A percentile compares a stretch with the other conserved stretches of the same genome.
phyloP scores from a whole-genome alignment of 2,888 invertebrate species.

The Lepidocyrtoides sp. region DNA sequence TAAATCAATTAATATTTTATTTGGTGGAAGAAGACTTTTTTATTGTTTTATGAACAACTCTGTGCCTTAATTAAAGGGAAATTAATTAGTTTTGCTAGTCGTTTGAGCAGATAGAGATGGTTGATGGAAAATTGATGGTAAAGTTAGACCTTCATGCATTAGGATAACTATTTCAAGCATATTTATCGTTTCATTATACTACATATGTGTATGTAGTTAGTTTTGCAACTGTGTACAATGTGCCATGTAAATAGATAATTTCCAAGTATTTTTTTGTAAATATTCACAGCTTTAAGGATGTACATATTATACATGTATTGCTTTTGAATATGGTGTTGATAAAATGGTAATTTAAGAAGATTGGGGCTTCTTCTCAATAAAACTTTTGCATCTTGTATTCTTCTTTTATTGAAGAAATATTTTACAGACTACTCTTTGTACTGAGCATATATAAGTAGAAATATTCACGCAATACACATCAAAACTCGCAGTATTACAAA shows the following conservation, averaged over 20 bases:
- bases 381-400: not conserved
- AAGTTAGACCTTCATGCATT: too few species aligned
- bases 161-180: too few species aligned
- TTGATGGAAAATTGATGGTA: not conserved
- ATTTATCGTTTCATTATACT: not conserved
- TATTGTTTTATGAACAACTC: slow-evolving; percentile 61
- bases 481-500: slow-evolving; percentile 25
- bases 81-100: slow-evolving; percentile 66
- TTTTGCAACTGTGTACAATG: not conserved
- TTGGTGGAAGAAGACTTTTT: slow-evolving; percentile 25
- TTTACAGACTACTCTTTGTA: not conserved
- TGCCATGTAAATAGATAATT: slow-evolving; percentile 7
- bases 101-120: not conserved
- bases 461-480: not conserved
- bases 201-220: too few species aligned
- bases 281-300: too few species aligned
- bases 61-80: slow-evolving; percentile 75
- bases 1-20: not conserved
- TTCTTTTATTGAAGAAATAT: too few species aligned
- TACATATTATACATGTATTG: too few species aligned
- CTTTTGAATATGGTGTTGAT: too few species aligned
- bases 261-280: too few species aligned
- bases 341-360: not conserved
- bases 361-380: not conserved
- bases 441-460: too few species aligned